Conservation (phyloP, 2,888 invertebrate genomes). For the Eristalis arbustorum region DNA sequence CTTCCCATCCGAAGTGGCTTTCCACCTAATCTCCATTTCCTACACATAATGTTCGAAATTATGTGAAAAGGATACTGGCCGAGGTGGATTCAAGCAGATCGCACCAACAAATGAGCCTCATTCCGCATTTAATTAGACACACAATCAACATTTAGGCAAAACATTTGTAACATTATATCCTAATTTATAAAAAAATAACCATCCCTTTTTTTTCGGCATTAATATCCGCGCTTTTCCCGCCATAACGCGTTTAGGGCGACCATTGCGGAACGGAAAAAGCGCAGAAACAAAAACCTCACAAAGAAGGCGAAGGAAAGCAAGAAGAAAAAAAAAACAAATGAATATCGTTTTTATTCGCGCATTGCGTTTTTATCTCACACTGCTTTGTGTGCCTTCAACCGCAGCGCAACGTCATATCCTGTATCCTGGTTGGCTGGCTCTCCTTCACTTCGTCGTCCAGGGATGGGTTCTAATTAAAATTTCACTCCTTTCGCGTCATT, state of each 20-base stretch:
- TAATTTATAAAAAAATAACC: slow-evolving; percentile 46
- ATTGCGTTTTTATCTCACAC: slow-evolving; percentile 51
- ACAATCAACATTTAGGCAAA: slow-evolving; percentile 7
- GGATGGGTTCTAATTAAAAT: slow-evolving; percentile 70
- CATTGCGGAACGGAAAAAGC: slow-evolving; percentile 26
- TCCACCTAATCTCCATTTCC: not conserved
- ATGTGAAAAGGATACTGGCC: not conserved
- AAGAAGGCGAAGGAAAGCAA: not conserved
- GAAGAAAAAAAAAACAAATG: not conserved
- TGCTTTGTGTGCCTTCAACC: slow-evolving; percentile 47
- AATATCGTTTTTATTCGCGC: slow-evolving; percentile 49
- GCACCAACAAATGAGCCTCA: not conserved
- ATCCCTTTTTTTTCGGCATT: slow-evolving; percentile 38
- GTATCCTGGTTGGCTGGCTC: slow-evolving; percentile 65
- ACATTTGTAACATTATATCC: slow-evolving; percentile 45
- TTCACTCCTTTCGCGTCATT: slow-evolving; percentile 70
- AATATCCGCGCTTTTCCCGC: slow-evolving; percentile 29
- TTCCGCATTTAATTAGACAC: slow-evolving; percentile 20
- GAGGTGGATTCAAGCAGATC: not conserved
- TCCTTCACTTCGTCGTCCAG: slow-evolving; percentile 39
- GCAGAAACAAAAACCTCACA: not conserved
- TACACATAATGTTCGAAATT: not conserved
- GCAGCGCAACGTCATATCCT: slow-evolving; percentile 62
- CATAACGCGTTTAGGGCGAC: slow-evolving; percentile 39
- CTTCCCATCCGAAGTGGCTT: not conserved